Base-by-base conservation (phyloP, 2,888 invertebrate species). In the Seira ritae region DNA sequence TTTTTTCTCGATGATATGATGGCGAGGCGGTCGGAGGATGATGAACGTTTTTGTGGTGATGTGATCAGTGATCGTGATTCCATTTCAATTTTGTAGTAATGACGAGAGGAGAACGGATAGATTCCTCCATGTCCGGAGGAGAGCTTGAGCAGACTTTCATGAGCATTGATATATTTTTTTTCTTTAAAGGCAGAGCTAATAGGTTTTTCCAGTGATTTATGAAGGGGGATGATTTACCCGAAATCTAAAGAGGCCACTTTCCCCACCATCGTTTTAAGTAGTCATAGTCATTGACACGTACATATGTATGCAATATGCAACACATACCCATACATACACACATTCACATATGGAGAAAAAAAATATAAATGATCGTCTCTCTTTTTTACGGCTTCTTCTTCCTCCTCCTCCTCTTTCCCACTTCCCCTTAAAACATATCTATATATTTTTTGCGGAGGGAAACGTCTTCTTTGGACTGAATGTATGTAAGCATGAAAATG, bases 161-260 rank as follows among this genome's bases (percentile, higher is more conserved):
- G n/a, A n/a, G n/a, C n/a, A n/a, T 42, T 42, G 12, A 42, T 62
- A 3, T 22, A 8, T 62, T 20, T 22, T 10, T 55, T 22, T 62
- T 20, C n/a, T 62, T 62, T 62, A 72, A 72, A 31, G 24, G 60
- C 60, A 23, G 72, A 23, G 72, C 72, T 72, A 72, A 72, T 72
- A 72, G 60, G 72, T 1, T 72, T 1, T 72, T 60, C 72, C 31
- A 10, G 20, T 72, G 72, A 72, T 72, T 72, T 72, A 72, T 62
- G 72, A 31, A 72, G 50, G 62, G 62, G 17, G 60, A 62, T 71
- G 62, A 62, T 62, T 62, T 62, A 62, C 20, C 62, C 62, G 20
- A 62, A 3, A 50, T 42, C 17, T 42, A 69, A 72, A 60, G 31
- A 24, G 23, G n/a, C 60, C 62, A 72, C 60, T 72, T 62, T 60